Percentiles rank a stretch among this genome's conserved stretches.
Evolutionary conservation across 2,888 invertebrate species (phyloP).

Genomic region (Chymomyza fuscimana): DNA sequence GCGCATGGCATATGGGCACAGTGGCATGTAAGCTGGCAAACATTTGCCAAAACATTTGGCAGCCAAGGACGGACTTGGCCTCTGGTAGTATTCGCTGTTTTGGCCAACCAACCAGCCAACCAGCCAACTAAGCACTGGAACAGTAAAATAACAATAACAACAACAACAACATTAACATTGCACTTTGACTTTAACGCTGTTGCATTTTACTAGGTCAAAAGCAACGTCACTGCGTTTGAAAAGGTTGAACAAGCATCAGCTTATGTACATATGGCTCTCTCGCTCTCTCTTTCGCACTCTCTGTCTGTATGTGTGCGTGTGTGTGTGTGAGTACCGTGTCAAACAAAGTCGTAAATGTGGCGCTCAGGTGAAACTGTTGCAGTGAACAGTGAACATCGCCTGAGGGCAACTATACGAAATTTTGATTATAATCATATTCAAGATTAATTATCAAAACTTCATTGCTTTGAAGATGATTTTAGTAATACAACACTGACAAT

Average conservation of each 20-base stretch:
- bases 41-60: constrained; percentile 3
- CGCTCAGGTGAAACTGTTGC: constrained; percentile 71
- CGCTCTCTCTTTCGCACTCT: not conserved
- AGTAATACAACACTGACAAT: too few species aligned
- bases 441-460: not conserved
- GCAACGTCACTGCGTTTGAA: constrained; percentile 59
- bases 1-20: constrained; percentile 30
- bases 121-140: not conserved
- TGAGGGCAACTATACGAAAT: not conserved
- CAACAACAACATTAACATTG: constrained; percentile 39
- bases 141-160: constrained; percentile 16
- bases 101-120: constrained; percentile 12
- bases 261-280: too few species aligned
- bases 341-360: constrained; percentile 65
- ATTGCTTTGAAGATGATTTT: not conserved
- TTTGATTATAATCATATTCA: not conserved
- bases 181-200: constrained; percentile 73
- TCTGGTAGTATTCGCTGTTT: constrained; percentile 40
- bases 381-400: not conserved
- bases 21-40: not conserved
- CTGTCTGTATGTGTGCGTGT: constrained; percentile 18
- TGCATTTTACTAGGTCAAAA: constrained; percentile 72
- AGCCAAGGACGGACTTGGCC: constrained; percentile 26
- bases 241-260: constrained; percentile 25
- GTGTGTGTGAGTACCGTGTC: constrained; percentile 43